phyloP scores from a whole-genome alignment of 2,797 vertebrate genomes.

The Chiloscyllium punctatum region DNA sequence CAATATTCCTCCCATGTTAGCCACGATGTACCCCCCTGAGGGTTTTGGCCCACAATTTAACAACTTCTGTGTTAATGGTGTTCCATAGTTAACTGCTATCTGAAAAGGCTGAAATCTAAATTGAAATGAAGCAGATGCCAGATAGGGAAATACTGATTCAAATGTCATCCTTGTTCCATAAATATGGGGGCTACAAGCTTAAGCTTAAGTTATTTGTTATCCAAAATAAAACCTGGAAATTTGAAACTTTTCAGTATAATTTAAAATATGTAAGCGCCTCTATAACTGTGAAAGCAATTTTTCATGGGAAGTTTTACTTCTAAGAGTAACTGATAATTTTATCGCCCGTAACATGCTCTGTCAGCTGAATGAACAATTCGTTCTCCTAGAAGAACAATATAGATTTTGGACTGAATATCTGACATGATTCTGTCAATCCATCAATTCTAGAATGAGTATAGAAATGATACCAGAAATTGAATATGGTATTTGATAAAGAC shows the following conservation, averaged over 20 bases:
- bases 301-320: too few species aligned
- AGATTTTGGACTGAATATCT: too few species aligned
- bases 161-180: neutral
- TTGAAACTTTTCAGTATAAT: neutral
- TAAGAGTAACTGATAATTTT: too few species aligned
- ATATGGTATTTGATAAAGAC: too few species aligned
- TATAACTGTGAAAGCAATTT: too few species aligned
- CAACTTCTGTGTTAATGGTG: neutral
- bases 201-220: neutral
- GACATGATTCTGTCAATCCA: too few species aligned
- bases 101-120: neutral
- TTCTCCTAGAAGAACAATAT: too few species aligned
- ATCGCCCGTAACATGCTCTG: too few species aligned
- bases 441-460: too few species aligned
- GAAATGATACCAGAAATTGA: too few species aligned
- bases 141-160: neutral
- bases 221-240: neutral
- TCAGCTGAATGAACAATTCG: too few species aligned
- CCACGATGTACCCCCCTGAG: too few species aligned
- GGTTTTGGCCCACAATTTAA: neutral
- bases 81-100: neutral
- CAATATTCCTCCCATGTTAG: neutral
- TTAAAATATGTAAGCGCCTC: neutral
- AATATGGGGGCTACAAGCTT: neutral
- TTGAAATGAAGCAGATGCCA: neutral